Base-by-base conservation (phyloP, 2,888 invertebrate genomes). In the Cordilura impudica region DNA sequence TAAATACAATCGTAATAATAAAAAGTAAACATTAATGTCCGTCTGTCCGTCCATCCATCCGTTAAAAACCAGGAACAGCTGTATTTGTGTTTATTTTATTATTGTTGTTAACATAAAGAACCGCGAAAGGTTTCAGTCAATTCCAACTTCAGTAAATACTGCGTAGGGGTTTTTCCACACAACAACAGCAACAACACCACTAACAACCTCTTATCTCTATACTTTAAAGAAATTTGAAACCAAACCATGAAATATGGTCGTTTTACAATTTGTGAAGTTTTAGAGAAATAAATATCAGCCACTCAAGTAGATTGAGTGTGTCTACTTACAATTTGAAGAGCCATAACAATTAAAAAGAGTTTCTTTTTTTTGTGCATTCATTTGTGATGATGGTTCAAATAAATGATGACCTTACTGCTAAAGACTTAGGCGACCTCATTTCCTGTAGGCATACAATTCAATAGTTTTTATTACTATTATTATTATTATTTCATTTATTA, bases 321-420 rank as follows among this genome's bases (percentile, higher is more conserved):
- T 12, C 14, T n/a, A 18, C 2, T 12, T 39, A 39, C 35, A 39
- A 39, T 39, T 39, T 39, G 6, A 45, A 16, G 2, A 31, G 5
- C 31, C 12, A 39, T 4, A 39, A 39, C n/a, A 39, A 39, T 39
- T 39, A 39, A n/a, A n/a, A 35, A 39, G 35, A 39, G n/a, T 39
- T 39, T 39, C 35, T 39, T 51, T 14, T 19, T 31, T 14, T 31
- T 53, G 16, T 39, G 51, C 18, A 66, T 39, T 39, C 10, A 7
- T 47, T 47, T 43, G 8, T 19, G 29, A 16, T 51, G 14, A 35
- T 58, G 58, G 61, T 56, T 72, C n/a, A 56, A 60, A 39, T 56
- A 60, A 16, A 18, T 66, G 71, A 66, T 77, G 77, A 72, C 77
- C 77, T 61, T 61, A 72, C 63, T 56, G 39, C 45, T 16, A 39